These are phyloP conservation scores for Pachydiplax longipennis DNA, from an alignment of 2,888 invertebrate genomes.

Conservation along the genomic window DNA sequence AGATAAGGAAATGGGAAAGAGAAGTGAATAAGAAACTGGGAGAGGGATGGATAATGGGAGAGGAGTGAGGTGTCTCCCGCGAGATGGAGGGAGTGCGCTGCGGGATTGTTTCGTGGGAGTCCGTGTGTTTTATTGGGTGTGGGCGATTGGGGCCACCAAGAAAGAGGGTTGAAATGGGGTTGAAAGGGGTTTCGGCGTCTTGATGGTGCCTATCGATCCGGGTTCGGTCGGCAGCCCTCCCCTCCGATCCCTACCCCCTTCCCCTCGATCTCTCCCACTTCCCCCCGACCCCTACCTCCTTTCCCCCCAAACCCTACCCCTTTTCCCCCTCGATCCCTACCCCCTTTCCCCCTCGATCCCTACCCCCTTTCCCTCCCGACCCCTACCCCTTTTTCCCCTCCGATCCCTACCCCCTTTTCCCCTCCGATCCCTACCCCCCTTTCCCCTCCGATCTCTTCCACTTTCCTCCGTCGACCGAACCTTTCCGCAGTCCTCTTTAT, in stretches of 20 bases:
- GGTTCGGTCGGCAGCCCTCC: neutral
- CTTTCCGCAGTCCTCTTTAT: neutral
- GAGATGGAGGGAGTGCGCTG: constrained; percentile 3
- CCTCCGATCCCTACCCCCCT: neutral
- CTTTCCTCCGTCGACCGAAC: neutral
- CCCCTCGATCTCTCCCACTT: neutral
- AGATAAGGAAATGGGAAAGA: neutral
- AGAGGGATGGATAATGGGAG: neutral
- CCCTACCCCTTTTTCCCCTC: neutral
- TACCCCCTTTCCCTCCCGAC: neutral
- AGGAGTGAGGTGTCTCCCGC: neutral
- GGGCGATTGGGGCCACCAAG: constrained; percentile 16
- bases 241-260: neutral
- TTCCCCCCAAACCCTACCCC: neutral
- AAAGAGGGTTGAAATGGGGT: constrained; percentile 13
- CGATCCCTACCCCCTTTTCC: neutral
- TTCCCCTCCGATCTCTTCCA: neutral
- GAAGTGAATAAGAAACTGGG: neutral
- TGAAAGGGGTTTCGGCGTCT: constrained; percentile 44
- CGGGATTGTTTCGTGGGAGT: constrained; percentile 28
- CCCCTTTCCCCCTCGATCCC: too few species aligned
- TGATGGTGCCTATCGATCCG: constrained; percentile 38
- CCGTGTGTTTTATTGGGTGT: constrained; percentile 44
- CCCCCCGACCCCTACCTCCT: too few species aligned
- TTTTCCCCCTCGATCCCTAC: neutral